These are phyloP conservation scores for Oppia nitens DNA, from an alignment of 1,140 invertebrate genomes.

Conservation along the genomic window DNA sequence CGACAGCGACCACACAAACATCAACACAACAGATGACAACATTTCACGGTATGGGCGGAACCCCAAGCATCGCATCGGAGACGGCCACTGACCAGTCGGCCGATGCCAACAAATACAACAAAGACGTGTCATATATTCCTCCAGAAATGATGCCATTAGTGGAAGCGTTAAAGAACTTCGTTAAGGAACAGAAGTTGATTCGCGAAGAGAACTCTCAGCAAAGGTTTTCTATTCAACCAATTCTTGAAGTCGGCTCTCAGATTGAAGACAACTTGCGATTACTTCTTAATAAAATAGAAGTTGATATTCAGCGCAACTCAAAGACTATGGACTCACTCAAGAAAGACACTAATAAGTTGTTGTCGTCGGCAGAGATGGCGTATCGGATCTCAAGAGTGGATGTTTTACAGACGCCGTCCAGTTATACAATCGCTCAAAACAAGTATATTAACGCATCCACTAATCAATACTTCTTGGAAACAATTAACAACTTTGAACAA, in stretches of 20 bases:
- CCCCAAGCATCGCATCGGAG: not conserved
- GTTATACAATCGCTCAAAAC: constrained; percentile 3
- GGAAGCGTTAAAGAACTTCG: constrained; percentile 12
- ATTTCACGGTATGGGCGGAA: constrained; percentile 8
- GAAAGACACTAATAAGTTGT: constrained; percentile 10
- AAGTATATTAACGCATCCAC: constrained; percentile 7
- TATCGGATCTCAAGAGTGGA: constrained; percentile 11
- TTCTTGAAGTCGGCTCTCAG: constrained; percentile 9
- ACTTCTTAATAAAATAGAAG: constrained; percentile 12
- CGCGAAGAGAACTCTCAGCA: constrained; percentile 15
- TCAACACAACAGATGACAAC: not conserved
- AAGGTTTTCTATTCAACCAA: constrained; percentile 14
- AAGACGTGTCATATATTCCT: constrained; percentile 2
- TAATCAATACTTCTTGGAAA: constrained; percentile 14
- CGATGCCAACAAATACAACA: not conserved
- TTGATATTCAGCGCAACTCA: constrained; percentile 9
- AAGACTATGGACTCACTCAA: constrained; percentile 13
- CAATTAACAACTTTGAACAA: constrained; percentile 5
- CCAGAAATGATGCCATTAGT: constrained; percentile 12
- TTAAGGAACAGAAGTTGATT: constrained; percentile 13
- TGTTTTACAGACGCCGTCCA: not conserved
- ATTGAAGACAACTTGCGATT: constrained; percentile 9
- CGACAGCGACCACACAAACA: not conserved
- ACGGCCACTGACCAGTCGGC: not conserved
- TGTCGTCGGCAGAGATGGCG: constrained; percentile 11